Evolutionary conservation across 2,113 vertebrate genomes (phyloP), one percentile per base, ranked within the genome.

Genomic region (Brachirus orientalis): DNA sequence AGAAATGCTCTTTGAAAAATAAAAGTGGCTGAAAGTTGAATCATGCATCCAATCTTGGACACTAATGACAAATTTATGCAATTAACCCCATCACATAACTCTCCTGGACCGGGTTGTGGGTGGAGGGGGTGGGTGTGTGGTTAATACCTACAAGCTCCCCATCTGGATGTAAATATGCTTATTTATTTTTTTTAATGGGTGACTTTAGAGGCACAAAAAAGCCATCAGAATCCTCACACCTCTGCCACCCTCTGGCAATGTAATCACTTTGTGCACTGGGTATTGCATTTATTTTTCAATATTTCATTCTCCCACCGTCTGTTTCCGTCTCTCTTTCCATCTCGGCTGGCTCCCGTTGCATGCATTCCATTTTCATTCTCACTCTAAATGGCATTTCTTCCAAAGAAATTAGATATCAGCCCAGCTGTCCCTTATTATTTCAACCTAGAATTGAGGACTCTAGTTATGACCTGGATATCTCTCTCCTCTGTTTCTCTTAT

Each of bases 241-340:
- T 79, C 84, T 75, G 66, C 79, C 52, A 67, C 86, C 83, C 85
- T 75, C 79, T 33, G 77, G 77, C 78, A 75, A 66, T 85, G 82
- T 79, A 88, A 89, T 91, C 80, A 89, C 85, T 89, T 85, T 81
- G 76, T 76, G 73, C 78, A 82, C 69, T 83, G 75, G 68, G 84
- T 85, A 87, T 90, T 85, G 75, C 85, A 86, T 87, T 89, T 88
- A 78, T 84, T 85, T 83, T 86, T 74, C 80, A 67, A 76, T 86
- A 81, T 83, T 80, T 88, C 84, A 80, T 75, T 72, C 53, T 68
- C 45, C 63, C 43, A 40, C 50, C 17, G 6, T 72, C 83, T 69
- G 61, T 71, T 72, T 55, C 6, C 56, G 7, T 77, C 69, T 77
- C 45, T 70, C 56, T 51, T 54, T 50, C 75, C 46, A 12, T 63